Percentiles rank a stretch among this genome's conserved stretches.
Conservation (phyloP, 1,140 invertebrate genomes). For the Zaprionus taronus region DNA sequence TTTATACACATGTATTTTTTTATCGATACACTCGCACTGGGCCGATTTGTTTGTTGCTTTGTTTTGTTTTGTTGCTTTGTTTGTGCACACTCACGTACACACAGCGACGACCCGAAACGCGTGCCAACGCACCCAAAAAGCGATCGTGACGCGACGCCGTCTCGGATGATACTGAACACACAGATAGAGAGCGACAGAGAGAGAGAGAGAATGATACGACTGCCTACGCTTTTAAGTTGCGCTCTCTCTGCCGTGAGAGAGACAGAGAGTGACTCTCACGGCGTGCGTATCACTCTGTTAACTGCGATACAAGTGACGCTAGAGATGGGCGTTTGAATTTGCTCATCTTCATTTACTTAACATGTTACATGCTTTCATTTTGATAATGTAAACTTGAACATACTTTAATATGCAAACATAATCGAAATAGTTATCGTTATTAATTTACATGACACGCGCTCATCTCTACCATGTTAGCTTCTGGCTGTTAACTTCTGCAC, state of each 20-base stretch:
- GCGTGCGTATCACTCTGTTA: constrained; percentile 23
- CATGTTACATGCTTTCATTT: too few species aligned
- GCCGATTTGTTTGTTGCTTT: constrained; percentile 29
- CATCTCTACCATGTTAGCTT: neutral
- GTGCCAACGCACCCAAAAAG: constrained; percentile 11
- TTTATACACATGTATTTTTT: constrained; percentile 31
- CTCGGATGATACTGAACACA: constrained; percentile 55
- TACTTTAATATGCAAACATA: too few species aligned
- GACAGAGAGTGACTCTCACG: neutral
- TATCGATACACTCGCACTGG: constrained; percentile 20
- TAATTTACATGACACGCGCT: neutral
- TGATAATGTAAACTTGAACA: neutral
- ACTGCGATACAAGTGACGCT: neutral
- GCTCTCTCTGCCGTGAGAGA: neutral
- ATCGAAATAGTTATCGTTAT: neutral
- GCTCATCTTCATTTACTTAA: too few species aligned
- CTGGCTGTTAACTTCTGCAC: constrained; percentile 19
- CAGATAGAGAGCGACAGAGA: constrained; percentile 5
- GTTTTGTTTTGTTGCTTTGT: constrained; percentile 24
- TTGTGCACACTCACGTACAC: neutral
- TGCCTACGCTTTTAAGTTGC: constrained; percentile 1
- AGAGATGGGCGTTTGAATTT: constrained; percentile 1
- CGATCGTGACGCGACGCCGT: constrained; percentile 55
- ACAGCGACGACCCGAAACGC: constrained; percentile 2
- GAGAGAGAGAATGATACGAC: constrained; percentile 8